phyloP scores from a whole-genome alignment of 2,797 vertebrate species.

The Rhinatrema bivittatum region DNA sequence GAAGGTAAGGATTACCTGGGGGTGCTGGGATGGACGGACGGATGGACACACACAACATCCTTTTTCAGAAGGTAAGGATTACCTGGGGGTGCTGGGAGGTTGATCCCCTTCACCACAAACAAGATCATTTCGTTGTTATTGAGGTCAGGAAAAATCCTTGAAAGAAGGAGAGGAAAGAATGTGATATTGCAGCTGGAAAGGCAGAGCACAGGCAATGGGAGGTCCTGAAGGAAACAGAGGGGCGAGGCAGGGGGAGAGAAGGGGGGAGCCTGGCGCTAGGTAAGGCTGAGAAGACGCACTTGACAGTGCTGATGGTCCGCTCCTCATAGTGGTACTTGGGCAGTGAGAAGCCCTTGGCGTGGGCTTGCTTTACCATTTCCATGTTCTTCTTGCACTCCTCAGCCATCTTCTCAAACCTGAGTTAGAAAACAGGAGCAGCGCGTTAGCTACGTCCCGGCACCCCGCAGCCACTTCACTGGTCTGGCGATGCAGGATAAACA shows the following conservation, averaged over 20 bases:
- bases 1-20: too few species aligned
- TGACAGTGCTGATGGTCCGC: constrained; percentile 72
- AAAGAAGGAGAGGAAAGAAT: neutral
- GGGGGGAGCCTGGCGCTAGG: neutral
- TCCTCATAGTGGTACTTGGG: constrained; percentile 76
- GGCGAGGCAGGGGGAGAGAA: neutral
- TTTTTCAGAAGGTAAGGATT: too few species aligned
- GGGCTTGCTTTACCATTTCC: constrained; percentile 68
- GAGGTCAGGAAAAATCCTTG: constrained; percentile 65
- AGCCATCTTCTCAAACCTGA: constrained; percentile 72
- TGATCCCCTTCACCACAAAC: constrained; percentile 66
- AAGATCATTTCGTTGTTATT: constrained; percentile 73
- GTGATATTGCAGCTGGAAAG: neutral
- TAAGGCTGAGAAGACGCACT: constrained; percentile 46
- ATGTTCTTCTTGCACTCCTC: constrained; percentile 75
- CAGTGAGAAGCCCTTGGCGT: constrained; percentile 65
- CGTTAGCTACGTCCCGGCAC: neutral
- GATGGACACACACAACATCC: too few species aligned
- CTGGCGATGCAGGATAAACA: neutral
- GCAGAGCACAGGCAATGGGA: neutral
- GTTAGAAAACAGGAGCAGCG: constrained; percentile 1
- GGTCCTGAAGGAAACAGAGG: neutral
- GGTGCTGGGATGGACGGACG: too few species aligned
- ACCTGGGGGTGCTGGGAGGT: constrained; percentile 77
- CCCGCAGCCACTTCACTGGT: too few species aligned